phyloP scores from a whole-genome alignment of 2,888 invertebrate species.

The Netelia melanura region DNA sequence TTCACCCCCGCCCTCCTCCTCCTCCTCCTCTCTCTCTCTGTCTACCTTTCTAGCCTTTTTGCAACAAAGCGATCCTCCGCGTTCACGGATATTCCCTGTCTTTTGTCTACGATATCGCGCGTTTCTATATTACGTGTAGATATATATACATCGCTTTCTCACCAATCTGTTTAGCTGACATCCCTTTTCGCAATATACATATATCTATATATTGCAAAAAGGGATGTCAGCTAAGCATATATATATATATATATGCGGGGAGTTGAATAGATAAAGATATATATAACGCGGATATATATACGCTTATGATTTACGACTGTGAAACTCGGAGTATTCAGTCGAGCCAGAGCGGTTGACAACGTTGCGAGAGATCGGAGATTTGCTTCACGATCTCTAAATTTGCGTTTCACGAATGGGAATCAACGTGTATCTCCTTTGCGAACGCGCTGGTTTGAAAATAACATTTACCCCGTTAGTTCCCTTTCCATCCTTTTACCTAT shows the following conservation, averaged over 20 bases:
- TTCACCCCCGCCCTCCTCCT: not conserved
- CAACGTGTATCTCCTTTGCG: slow-evolving; percentile 19
- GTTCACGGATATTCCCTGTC: slow-evolving; percentile 43
- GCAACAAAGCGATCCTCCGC: slow-evolving; percentile 47
- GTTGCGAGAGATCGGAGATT: slow-evolving; percentile 29
- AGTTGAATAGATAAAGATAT: no score
- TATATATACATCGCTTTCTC: slow-evolving; percentile 2
- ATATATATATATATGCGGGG: not conserved
- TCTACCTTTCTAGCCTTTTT: not conserved
- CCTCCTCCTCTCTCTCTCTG: slow-evolving; percentile 12
- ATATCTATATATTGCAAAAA: not conserved
- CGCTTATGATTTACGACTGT: slow-evolving; percentile 37
- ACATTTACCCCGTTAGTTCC: no score
- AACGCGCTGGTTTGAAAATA: slow-evolving; percentile 24
- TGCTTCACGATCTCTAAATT: slow-evolving; percentile 49
- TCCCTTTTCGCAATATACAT: not conserved
- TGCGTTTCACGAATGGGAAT: slow-evolving; percentile 25
- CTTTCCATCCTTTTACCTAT: no score
- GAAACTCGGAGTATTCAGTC: slow-evolving; percentile 23
- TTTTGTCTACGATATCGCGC: slow-evolving; percentile 57
- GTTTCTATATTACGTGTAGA: slow-evolving; percentile 22
- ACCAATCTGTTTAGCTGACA: not conserved
- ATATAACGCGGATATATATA: not conserved
- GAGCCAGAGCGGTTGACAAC: slow-evolving; percentile 11
- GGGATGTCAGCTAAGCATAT: not conserved